phyloP scores from a whole-genome alignment of 92 coral and sea anemone genomes.

The Desmophyllum pertusum region DNA sequence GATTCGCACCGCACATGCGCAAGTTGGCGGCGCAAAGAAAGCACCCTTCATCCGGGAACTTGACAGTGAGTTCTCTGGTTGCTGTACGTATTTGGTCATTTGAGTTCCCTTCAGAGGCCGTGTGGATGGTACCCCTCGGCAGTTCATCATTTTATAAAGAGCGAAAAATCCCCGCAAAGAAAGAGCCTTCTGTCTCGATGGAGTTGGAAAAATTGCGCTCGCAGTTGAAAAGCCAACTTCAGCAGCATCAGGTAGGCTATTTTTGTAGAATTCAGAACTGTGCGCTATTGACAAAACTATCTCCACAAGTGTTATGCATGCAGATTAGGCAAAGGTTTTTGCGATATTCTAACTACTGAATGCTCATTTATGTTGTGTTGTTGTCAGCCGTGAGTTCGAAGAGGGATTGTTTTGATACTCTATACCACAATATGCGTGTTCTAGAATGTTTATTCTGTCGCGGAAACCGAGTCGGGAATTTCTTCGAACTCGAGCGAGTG shows the following conservation, averaged over 20 bases:
- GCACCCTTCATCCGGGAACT: slow-evolving; percentile 60
- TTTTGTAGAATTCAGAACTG: slow-evolving; percentile 32
- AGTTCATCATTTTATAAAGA: slow-evolving; percentile 30
- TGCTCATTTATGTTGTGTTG: slow-evolving; percentile 37
- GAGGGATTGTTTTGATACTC: not conserved
- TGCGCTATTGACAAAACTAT: slow-evolving; percentile 59
- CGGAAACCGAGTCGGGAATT: slow-evolving; percentile 19
- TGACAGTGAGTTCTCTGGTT: slow-evolving; percentile 32
- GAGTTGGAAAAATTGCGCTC: slow-evolving; percentile 96
- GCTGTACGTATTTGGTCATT: slow-evolving; percentile 71
- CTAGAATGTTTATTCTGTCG: slow-evolving; percentile 20
- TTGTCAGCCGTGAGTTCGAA: slow-evolving; percentile 6
- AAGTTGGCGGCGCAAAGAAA: not conserved
- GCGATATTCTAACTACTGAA: slow-evolving; percentile 48
- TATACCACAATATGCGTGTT: not conserved
- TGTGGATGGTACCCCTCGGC: slow-evolving; percentile 43
- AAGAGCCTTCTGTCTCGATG: slow-evolving; percentile 46
- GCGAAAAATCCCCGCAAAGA: slow-evolving; percentile 27
- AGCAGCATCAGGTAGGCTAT: slow-evolving; percentile 92
- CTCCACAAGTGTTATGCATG: slow-evolving; percentile 66
- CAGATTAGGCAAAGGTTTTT: slow-evolving; percentile 62
- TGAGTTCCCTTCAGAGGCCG: slow-evolving; percentile 54
- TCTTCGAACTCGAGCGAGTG: slow-evolving; percentile 55
- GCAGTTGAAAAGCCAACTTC: slow-evolving; percentile 91
- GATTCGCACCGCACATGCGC: slow-evolving; percentile 25